Base-by-base conservation (phyloP, 2,888 invertebrate genomes). In the Cotesia congregata region DNA sequence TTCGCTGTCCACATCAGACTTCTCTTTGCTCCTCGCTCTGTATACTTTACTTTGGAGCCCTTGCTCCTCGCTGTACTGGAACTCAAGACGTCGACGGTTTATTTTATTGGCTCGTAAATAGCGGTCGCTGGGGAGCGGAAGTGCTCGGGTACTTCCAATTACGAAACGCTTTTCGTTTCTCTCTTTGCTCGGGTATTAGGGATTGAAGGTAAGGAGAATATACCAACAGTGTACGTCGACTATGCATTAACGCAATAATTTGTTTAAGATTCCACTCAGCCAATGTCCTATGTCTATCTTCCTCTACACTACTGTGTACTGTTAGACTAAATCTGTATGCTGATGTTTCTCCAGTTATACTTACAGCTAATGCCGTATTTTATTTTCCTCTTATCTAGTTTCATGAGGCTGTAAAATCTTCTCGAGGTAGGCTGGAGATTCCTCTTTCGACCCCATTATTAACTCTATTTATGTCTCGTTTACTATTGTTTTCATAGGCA, bases 31-130 rank as follows among this genome's bases (percentile, higher is more conserved):
- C 40, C 65, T n/a, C 67, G 20, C 69, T 62, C 72, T 20, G 20
- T 20, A 20, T 20, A 20, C 20, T 20, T 20, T 20, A 20, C 20
- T 20, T 20, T 20, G 20, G 20, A 20, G 20, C 20, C 20, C 20
- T 20, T 20, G 50, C 50, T 9, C 2, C 50, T 50, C 50, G 50
- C 50, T 40, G 30, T 61, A 40, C 39, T 50, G 50, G 12, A 12
- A 50, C 50, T 50, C 50, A 50, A 50, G 50, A 50, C 50, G 50
- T 50, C 81, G 74, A 77, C 78, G 83, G 83, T 84, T 84, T 83
- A 85, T 85, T 87, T 86, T 87, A 87, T 87, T 86, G 83, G 85
- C 86, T 85, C 85, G 86, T 86, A 87, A 87, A 87, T 85, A 85
- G 82, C 81, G 81, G 78, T 80, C 80, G 84, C 80, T 83, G 83